Evolutionary conservation across 1,140 invertebrate genomes (phyloP).

Genomic region (Phymastichus coffea): DNA sequence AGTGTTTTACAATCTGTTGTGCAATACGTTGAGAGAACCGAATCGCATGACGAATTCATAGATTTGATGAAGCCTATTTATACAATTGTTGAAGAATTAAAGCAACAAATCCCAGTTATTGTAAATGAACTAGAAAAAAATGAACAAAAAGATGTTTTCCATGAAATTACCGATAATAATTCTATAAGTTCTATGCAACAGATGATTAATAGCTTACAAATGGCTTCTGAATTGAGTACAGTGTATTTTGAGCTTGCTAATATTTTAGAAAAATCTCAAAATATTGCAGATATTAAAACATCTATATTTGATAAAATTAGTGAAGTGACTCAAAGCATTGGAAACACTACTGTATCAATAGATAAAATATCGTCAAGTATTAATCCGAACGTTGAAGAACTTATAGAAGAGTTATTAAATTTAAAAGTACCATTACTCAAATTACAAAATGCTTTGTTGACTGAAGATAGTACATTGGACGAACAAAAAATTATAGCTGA

Average conservation of each 20-base stretch:
- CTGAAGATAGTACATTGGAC: constrained; percentile 34
- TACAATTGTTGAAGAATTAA: constrained; percentile 39
- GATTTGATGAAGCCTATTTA: constrained; percentile 33
- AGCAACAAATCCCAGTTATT: constrained; percentile 35
- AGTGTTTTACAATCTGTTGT: constrained; percentile 34
- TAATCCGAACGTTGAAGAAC: constrained; percentile 31
- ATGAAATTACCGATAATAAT: constrained; percentile 16
- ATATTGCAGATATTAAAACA: constrained; percentile 1
- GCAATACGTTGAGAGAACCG: constrained; percentile 23
- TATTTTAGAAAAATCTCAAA: constrained; percentile 36
- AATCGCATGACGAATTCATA: constrained; percentile 15
- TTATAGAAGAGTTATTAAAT: constrained; percentile 36
- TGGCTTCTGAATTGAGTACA: constrained; percentile 36
- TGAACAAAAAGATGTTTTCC: too few species aligned
- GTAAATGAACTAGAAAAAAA: constrained; percentile 23
- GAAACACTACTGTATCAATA: constrained; percentile 32
- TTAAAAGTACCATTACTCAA: constrained; percentile 41
- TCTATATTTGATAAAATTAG: constrained; percentile 37
- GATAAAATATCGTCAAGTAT: constrained; percentile 30
- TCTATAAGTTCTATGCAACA: constrained; percentile 18
- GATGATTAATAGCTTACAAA: constrained; percentile 29
- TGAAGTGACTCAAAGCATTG: constrained; percentile 38
- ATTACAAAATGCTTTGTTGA: constrained; percentile 41
- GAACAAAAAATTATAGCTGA: constrained; percentile 38
- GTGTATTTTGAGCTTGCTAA: constrained; percentile 41